Evolutionary conservation across 2,888 invertebrate species (phyloP), one percentile per base, ranked within the genome.

Genomic region (Metopia argyrocephala): DNA sequence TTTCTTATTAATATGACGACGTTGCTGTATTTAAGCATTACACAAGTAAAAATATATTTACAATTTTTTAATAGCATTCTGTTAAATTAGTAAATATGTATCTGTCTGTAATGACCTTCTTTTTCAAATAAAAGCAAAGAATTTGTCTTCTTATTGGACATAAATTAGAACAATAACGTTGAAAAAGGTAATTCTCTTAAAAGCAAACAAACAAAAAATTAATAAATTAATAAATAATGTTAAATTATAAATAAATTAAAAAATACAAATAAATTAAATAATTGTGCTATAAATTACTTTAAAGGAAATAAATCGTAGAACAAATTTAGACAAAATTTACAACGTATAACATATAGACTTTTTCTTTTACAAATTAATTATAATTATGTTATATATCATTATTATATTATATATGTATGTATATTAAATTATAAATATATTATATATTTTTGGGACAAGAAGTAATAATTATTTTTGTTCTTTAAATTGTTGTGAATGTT

Each of bases 111-210:
- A n/a, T n/a, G n/a, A n/a, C n/a, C n/a, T n/a, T n/a, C n/a, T n/a
- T n/a, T n/a, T n/a, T n/a, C n/a, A n/a, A n/a, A n/a, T n/a, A n/a
- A n/a, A n/a, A n/a, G n/a, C n/a, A n/a, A n/a, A n/a, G n/a, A n/a
- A n/a, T n/a, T n/a, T 25, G 21, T 59, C 21, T 50, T 54, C 23
- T 57, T n/a, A 15, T 27, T 21, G 27, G 28, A 20, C 54, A 27
- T 56, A 84, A 84, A 84, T 83, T 84, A 85, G 85, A 83, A 85
- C 85, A 84, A 85, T 85, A 85, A 85, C 56, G n/a, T n/a, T 83
- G 76, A 54, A 74, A 80, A 12, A 85, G 82, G 79, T 52, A 76
- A 28, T 25, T 56, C 50, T 25, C n/a, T 71, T 78, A 68, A 27
- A 31, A 38, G 78, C 69, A 68, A 27, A 65, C 68, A 31, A n/a